Percentiles rank a stretch among this genome's conserved stretches.
These are phyloP conservation scores for Drosophila obscura DNA, from an alignment of 1,140 invertebrate species.

Conservation along the genomic window DNA sequence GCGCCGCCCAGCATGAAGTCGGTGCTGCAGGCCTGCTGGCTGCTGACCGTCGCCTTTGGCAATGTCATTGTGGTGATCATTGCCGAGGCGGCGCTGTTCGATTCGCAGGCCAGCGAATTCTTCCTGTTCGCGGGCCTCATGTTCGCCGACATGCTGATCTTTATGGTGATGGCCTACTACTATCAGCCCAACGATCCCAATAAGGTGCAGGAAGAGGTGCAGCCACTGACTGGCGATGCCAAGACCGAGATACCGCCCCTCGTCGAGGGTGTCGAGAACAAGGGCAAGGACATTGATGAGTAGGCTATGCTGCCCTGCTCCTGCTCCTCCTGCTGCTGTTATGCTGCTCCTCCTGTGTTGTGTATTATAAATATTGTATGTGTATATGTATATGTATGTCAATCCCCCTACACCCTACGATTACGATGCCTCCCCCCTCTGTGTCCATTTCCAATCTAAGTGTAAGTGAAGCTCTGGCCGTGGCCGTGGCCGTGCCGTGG, in stretches of 20 bases:
- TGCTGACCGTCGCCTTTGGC: conserved; percentile 95
- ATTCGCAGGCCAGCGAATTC: conserved; percentile 88
- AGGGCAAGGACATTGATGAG: conserved; percentile 48
- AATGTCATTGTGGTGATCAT: conserved; percentile 92
- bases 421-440: conserved; percentile 6
- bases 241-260: conserved; percentile 36
- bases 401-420: no score
- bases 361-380: conserved; percentile 59
- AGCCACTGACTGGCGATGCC: conserved; percentile 49
- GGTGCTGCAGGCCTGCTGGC: conserved; percentile 94
- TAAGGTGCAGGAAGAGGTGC: conserved; percentile 30
- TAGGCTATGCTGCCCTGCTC: conserved; percentile 9
- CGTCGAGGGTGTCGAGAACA: conserved; percentile 65
- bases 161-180: conserved; percentile 89
- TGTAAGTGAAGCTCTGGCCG: conserved; percentile 30
- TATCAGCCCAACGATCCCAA: conserved; percentile 85
- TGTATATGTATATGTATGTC: conserved; percentile 26
- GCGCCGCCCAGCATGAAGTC: conserved; percentile 97
- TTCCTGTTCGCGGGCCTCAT: conserved; percentile 95
- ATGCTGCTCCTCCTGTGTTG: conserved; percentile 27
- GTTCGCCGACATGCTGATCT: conserved; percentile 92
- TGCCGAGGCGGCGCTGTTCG: conserved; percentile 83
- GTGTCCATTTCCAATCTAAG: conserved; percentile 56
- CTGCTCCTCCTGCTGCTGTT: neutral
- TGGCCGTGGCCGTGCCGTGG: neutral